A percentile compares a stretch with the other conserved stretches of the same genome.
Evolutionary conservation across 2,113 vertebrate species (phyloP).

Genomic region (Phoenicopterus ruber): DNA sequence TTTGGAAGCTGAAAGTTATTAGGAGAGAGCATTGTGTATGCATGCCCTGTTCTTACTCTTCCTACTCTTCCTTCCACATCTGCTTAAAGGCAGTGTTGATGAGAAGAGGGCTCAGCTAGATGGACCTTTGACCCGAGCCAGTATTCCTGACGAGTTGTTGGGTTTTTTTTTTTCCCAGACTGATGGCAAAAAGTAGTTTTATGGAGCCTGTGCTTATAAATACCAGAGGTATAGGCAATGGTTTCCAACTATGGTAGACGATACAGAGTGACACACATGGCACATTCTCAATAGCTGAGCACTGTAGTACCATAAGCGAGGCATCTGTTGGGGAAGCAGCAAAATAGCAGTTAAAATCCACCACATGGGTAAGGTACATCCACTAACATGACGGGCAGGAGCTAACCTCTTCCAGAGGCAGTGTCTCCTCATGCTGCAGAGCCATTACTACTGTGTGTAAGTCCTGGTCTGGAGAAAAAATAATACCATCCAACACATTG

Average conservation of each 20-base stretch:
- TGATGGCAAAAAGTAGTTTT: not conserved
- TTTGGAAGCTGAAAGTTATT: not conserved
- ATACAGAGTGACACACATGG: not conserved
- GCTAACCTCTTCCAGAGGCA: not conserved
- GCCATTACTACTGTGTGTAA: not conserved
- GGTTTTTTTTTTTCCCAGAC: not conserved
- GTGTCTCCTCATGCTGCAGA: not conserved
- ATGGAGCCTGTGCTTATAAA: not conserved
- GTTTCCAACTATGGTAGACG: not conserved
- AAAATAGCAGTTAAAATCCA: not conserved
- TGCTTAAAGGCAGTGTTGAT: not conserved
- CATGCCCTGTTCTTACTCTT: not conserved
- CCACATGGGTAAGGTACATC: not conserved
- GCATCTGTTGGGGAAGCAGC: not conserved
- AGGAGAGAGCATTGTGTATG: not conserved
- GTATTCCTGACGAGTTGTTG: not conserved
- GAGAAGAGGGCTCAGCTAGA: not conserved
- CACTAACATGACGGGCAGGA: not conserved
- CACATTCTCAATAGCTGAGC: not conserved
- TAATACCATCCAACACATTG: not conserved
- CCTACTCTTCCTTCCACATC: not conserved
- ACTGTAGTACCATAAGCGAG: not conserved
- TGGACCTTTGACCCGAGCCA: not conserved
- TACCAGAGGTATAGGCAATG: not conserved
- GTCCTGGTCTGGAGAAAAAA: not conserved